Percentiles rank a stretch among this genome's conserved stretches.
Conservation (phyloP, 2,888 invertebrate species). For the Scaptodrosophila latifasciaeformis region DNA sequence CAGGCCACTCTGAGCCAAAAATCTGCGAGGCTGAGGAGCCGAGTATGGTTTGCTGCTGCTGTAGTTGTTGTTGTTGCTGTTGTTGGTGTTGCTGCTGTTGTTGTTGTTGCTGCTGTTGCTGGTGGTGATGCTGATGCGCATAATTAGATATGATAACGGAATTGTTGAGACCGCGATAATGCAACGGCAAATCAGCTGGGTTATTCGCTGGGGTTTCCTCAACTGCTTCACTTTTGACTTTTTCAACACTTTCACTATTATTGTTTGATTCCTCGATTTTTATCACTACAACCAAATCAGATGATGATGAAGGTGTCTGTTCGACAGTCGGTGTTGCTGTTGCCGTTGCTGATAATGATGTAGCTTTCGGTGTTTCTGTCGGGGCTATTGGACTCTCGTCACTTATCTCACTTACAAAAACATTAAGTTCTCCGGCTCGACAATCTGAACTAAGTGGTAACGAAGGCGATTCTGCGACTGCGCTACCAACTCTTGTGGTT, state of each 20-base stretch:
- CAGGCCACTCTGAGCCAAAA: no score
- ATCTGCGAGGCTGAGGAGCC: conserved; percentile 14
- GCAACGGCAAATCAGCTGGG: conserved; percentile 60
- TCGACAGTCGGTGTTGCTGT: conserved; percentile 27
- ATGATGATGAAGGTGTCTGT: conserved; percentile 30
- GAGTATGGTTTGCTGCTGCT: conserved; percentile 19
- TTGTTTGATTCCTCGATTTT: conserved; percentile 40
- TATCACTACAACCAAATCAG: conserved; percentile 55
- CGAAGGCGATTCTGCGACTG: conserved; percentile 5
- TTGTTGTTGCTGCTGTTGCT: conserved; percentile 46
- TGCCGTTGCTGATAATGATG: neutral
- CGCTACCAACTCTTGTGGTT: conserved; percentile 28
- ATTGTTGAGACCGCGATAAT: conserved; percentile 73
- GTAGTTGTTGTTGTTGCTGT: conserved; percentile 22
- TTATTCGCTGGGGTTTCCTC: conserved; percentile 11
- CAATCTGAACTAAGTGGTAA: conserved; percentile 1
- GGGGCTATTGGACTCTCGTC: conserved; percentile 30
- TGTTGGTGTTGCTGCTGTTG: conserved; percentile 44
- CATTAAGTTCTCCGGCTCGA: conserved; percentile 13
- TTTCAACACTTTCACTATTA: conserved; percentile 58
- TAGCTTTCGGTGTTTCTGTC: conserved; percentile 30
- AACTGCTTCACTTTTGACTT: conserved; percentile 55
- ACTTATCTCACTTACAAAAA: conserved; percentile 43
- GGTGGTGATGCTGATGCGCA: conserved; percentile 51
- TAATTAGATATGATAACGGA: conserved; percentile 72